phyloP scores from a whole-genome alignment of 2,797 vertebrate genomes.

The Pipistrellus kuhlii region DNA sequence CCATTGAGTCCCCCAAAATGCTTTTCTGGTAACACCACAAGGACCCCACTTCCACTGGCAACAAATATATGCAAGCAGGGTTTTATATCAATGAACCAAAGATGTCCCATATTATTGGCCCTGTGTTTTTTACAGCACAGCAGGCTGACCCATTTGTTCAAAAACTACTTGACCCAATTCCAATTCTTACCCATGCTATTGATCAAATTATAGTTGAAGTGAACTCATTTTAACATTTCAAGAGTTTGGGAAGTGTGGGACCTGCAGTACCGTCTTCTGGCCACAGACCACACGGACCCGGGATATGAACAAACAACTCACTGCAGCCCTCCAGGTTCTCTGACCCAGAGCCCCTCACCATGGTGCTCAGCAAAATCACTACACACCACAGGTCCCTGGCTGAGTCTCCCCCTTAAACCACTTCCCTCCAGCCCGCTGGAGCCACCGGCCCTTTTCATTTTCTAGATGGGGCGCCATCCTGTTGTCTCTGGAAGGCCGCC shows the following conservation, averaged over 20 bases:
- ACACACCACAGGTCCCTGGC: background rate
- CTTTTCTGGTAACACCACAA: background rate
- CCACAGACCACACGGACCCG: background rate
- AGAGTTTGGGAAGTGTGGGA: background rate
- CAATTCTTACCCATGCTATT: background rate
- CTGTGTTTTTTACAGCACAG: background rate
- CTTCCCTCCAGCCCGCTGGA: no score
- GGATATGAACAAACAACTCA: background rate
- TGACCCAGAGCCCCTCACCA: background rate
- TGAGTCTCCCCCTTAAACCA: background rate
- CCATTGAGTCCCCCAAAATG: background rate
- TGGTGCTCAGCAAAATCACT: background rate
- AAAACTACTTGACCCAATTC: background rate
- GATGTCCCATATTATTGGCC: no score
- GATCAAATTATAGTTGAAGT: background rate
- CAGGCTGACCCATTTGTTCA: background rate
- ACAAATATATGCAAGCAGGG: background rate
- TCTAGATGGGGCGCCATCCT: background rate
- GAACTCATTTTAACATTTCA: background rate
- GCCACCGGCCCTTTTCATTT: no score
- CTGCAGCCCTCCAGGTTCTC: background rate
- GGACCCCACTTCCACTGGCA: background rate
- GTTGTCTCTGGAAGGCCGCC: background rate
- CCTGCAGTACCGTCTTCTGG: background rate
- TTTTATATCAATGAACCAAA: background rate